A percentile compares a stretch with the other conserved stretches of the same genome.
Evolutionary conservation across 2,888 invertebrate species (phyloP).

Genomic region (Eumacrocentrus americanus): DNA sequence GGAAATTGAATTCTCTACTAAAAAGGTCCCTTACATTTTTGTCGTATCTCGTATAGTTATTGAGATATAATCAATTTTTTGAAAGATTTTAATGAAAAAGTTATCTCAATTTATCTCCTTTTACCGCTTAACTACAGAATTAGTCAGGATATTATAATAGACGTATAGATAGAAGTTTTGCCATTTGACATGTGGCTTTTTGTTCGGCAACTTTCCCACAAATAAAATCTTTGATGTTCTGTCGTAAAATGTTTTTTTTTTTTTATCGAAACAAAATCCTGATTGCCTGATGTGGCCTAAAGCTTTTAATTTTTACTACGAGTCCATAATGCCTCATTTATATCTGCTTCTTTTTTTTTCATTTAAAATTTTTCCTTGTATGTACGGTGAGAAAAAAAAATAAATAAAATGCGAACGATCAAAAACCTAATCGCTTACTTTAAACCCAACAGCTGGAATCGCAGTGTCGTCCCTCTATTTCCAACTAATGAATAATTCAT

Average conservation of each 20-base stretch:
- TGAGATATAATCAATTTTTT: too few relatives aligned
- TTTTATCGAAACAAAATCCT: not conserved
- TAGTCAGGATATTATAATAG: too few relatives aligned
- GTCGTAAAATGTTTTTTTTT: not conserved
- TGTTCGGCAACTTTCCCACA: not conserved
- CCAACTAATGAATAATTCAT: constrained; percentile 28
- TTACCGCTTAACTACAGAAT: too few relatives aligned
- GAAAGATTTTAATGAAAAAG: too few relatives aligned
- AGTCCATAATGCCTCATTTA: not conserved
- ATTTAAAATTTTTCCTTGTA: not conserved
- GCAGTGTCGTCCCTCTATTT: not conserved
- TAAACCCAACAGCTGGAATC: constrained; percentile 5
- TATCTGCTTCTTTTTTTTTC: not conserved
- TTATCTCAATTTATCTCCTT: too few relatives aligned
- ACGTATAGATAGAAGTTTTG: too few relatives aligned
- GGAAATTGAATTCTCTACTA: too few relatives aligned
- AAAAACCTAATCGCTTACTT: not conserved
- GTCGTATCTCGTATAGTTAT: too few relatives aligned
- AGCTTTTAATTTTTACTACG: not conserved
- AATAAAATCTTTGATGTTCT: not conserved
- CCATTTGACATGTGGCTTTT: too few relatives aligned
- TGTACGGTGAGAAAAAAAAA: not conserved
- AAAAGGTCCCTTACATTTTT: too few relatives aligned
- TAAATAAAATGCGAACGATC: not conserved
- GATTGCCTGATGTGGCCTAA: not conserved